These are phyloP conservation scores for Hyphantria cunea DNA, from an alignment of 1,140 invertebrate genomes.

Conservation along the genomic window DNA sequence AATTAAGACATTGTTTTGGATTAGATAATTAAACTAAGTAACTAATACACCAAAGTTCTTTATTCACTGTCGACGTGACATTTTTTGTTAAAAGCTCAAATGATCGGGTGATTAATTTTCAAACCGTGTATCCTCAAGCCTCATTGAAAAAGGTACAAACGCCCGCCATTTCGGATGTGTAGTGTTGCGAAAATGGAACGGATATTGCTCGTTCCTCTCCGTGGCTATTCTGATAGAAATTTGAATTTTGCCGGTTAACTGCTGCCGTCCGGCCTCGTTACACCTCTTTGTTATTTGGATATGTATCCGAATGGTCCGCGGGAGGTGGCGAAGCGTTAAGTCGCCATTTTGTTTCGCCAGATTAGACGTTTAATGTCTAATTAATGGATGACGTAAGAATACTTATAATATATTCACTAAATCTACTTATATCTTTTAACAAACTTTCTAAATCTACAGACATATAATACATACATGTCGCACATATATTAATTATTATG, in stretches of 20 bases:
- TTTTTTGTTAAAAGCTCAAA: conserved; percentile 12
- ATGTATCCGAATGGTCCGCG: conserved; percentile 44
- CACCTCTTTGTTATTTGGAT: conserved; percentile 67
- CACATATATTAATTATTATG: too few species aligned
- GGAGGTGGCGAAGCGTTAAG: conserved; percentile 51
- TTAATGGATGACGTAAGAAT: conserved; percentile 9
- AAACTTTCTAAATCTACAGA: not conserved
- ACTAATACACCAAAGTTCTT: too few species aligned
- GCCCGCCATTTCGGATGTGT: conserved; percentile 51
- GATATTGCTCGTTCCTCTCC: conserved; percentile 72
- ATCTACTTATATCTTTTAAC: not conserved
- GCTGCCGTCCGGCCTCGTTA: conserved; percentile 59
- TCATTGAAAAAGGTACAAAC: conserved; percentile 55
- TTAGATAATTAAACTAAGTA: too few species aligned
- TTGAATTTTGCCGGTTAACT: conserved; percentile 77
- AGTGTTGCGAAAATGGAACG: conserved; percentile 76
- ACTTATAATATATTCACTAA: not conserved
- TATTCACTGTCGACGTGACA: too few species aligned
- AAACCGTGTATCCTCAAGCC: conserved; percentile 36
- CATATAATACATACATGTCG: too few species aligned
- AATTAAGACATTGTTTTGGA: too few species aligned
- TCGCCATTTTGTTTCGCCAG: conserved; percentile 29
- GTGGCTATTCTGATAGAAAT: conserved; percentile 70
- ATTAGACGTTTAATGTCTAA: conserved; percentile 29
- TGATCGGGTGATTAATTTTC: conserved; percentile 21